Evolutionary conservation across 1,140 invertebrate species (phyloP), one percentile per base, ranked within the genome.

Genomic region (Physella acuta): DNA sequence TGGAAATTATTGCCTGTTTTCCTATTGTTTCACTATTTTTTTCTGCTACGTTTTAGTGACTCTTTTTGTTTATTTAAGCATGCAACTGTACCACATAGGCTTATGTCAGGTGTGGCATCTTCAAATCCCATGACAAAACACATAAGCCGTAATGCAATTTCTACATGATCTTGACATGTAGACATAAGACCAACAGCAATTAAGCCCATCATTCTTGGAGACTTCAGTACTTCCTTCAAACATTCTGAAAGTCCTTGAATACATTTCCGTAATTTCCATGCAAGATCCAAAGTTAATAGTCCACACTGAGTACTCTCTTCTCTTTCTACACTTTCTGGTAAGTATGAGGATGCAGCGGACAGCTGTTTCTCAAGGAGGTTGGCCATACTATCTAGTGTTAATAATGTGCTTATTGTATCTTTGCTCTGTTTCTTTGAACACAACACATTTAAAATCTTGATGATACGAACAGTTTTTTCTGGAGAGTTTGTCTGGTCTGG

Each of bases 71-170:
- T 53, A 56, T 60, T 68, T 16, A 60, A 51, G 20, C 34, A 39
- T 16, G 56, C 66, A 34, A 68, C 37, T 8, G 52, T 20, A 3
- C 64, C 52, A 56, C 64, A 67, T 8, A 67, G 39, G 26, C 64
- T 67, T 30, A 28, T 33, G 33, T 68, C 66, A 44, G 66, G 66
- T n/a, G n/a, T 51, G 36, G 55, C 37, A 17, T 68, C 56, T 3
- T 68, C 55, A 16, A 55, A 24, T 2, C 66, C 66, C 20, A 68
- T 16, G 20, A 51, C 3, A 3, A 68, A 59, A 33, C 36, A 39
- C 5, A 60, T 1, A 3, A 68, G 39, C 8, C 31, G 34, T 11
- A 68, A 28, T 16, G 55, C 26, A 14, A 68, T 60, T 14, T 20
- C 56, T 14, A 68, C 66, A 11, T 49, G 26, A 16, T 68, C 66